Percentiles rank a stretch among this genome's conserved stretches.
These are phyloP conservation scores for Lasius platythorax DNA, from an alignment of 2,888 invertebrate species.

Conservation along the genomic window DNA sequence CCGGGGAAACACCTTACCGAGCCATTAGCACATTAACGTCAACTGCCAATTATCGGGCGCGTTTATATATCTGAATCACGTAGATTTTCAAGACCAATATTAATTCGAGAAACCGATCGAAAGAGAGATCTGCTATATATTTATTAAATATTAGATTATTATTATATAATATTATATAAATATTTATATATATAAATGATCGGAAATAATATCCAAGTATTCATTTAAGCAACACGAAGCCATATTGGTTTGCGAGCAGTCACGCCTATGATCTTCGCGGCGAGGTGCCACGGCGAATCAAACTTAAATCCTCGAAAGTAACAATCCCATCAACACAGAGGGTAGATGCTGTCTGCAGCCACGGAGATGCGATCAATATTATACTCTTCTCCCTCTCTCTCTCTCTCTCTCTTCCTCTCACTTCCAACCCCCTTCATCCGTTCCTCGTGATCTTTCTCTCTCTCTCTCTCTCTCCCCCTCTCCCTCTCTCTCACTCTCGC, in stretches of 20 bases:
- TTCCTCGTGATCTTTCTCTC: slow-evolving; percentile 33
- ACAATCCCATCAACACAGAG: slow-evolving; percentile 85
- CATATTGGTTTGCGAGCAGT: slow-evolving; percentile 68
- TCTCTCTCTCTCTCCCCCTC: background rate
- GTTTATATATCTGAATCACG: background rate
- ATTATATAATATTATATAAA: background rate
- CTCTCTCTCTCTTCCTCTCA: slow-evolving; percentile 44
- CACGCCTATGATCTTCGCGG: slow-evolving; percentile 75
- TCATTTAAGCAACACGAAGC: slow-evolving; percentile 37
- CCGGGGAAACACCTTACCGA: slow-evolving; percentile 69
- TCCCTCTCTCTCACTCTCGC: background rate
- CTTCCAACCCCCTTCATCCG: slow-evolving; percentile 39
- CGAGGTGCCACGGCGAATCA: slow-evolving; percentile 75
- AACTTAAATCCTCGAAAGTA: slow-evolving; percentile 83
- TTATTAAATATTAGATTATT: background rate
- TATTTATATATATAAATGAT: background rate
- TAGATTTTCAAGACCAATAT: background rate
- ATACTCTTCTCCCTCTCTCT: slow-evolving; percentile 75
- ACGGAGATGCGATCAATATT: slow-evolving; percentile 86
- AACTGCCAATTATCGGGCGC: slow-evolving; percentile 38
- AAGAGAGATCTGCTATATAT: background rate
- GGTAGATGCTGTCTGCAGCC: slow-evolving; percentile 85
- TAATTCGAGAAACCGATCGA: background rate
- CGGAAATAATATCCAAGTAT: background rate
- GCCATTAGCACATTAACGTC: slow-evolving; percentile 53